Base-by-base conservation (phyloP, 2,113 vertebrate genomes). In the Sminthopsis crassicaudata region DNA sequence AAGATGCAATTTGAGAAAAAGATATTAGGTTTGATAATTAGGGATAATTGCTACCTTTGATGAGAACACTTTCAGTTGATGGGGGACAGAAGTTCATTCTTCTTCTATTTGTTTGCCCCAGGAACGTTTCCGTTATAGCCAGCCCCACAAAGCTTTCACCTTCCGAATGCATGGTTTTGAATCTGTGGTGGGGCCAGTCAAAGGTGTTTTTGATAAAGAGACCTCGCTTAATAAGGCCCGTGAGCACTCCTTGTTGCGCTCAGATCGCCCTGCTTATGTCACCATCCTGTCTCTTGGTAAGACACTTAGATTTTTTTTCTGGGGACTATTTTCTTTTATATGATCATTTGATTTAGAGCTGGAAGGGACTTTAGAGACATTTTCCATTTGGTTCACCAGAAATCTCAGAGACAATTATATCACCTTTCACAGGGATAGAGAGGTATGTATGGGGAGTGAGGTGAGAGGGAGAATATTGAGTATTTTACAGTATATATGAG, bases 141-240 rank as follows among this genome's bases (percentile, higher is more conserved):
- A 99, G 96, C 99, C 99, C 10, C 99, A 99, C 96, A 99, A 99
- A 97, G 99, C 99, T 1, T 99, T 99, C 98, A 99, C 99, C 0
- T 99, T 99, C 95, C 99, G 99, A 30, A 99, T 99, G 99, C 99
- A 99, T 0, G 99, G 99, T 96, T 99, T 99, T 7, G 99, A 99
- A 95, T 99, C 99, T 0, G 99, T 99, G 11, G 99, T 99, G 90
- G 99, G 99, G 3, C 99, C 99, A 0, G 99, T 99, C 90, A 99
- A 99, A 97, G 99, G 99, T 0, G 99, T 99, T 36, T 99, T 99
- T 90, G 99, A 99, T 98, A 99, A 99, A 98, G 99, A 99, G 98
- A 99, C 99, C 10, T 99, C 99, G 0, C 98, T 99, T 51, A 99
- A 99, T 98, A 99, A 99, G 98, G 99, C 99, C 57, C 98, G 99